Percentiles rank a stretch among this genome's conserved stretches.
Conservation (phyloP, 2,888 invertebrate species). For the Vannuccia rotundouncinata region DNA sequence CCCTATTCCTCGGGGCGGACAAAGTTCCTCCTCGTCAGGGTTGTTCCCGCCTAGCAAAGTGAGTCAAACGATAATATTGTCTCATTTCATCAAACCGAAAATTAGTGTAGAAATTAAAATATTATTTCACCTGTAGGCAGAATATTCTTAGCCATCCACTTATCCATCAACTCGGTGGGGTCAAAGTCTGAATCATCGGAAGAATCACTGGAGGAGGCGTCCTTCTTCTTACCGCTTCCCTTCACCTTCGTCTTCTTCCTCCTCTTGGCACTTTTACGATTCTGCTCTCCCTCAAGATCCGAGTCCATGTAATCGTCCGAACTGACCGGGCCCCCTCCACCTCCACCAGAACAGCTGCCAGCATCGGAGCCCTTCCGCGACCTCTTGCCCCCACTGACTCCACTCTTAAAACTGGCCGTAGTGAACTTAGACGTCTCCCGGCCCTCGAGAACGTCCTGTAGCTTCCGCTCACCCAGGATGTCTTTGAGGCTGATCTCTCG, state of each 20-base stretch:
- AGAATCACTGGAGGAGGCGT: background rate
- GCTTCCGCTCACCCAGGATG: slow-evolving; percentile 44
- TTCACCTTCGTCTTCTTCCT: slow-evolving; percentile 60
- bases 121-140: too few species aligned
- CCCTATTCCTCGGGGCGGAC: background rate
- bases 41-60: too few species aligned
- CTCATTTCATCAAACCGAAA: too few species aligned
- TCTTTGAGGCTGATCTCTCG: slow-evolving; percentile 43
- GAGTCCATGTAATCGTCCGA: slow-evolving; percentile 43
- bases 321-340: background rate
- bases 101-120: too few species aligned
- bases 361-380: background rate
- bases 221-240: slow-evolving; percentile 44
- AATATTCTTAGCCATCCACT: slow-evolving; percentile 16
- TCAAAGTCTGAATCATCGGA: slow-evolving; percentile 16
- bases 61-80: too few species aligned
- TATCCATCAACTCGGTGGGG: slow-evolving; percentile 29
- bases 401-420: slow-evolving; percentile 42
- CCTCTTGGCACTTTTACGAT: slow-evolving; percentile 48
- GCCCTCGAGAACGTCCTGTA: slow-evolving; percentile 13
- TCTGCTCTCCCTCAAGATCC: slow-evolving; percentile 45
- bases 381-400: background rate
- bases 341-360: background rate
- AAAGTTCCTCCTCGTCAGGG: background rate
- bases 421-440: background rate